Evolutionary conservation across 1,140 invertebrate species (phyloP).

Genomic region (Bombus impatiens): DNA sequence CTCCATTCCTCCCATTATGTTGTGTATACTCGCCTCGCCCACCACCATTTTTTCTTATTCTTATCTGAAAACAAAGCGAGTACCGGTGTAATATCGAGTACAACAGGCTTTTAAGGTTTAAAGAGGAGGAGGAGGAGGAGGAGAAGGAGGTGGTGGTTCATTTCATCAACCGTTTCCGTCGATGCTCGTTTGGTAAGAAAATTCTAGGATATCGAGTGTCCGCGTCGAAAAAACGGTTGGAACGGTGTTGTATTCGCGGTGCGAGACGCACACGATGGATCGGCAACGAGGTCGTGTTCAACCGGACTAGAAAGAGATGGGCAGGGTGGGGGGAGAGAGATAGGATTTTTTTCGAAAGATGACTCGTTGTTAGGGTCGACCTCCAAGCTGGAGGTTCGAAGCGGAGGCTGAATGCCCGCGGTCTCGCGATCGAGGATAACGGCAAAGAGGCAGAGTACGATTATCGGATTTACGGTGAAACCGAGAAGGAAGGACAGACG

Average conservation of each 20-base stretch:
- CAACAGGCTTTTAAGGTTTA: not conserved
- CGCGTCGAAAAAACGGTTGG: not conserved
- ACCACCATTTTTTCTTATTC: conserved; percentile 87
- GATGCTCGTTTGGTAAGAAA: not conserved
- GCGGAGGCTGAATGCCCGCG: conserved; percentile 23
- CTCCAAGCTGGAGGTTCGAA: conserved; percentile 15
- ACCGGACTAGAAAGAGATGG: not conserved
- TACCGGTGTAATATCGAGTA: no score
- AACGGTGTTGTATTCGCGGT: not conserved
- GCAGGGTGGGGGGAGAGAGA: not conserved
- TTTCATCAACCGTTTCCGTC: no score
- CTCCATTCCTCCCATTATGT: conserved; percentile 93
- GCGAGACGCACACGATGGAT: not conserved
- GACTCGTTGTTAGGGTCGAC: not conserved
- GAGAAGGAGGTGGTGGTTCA: no score
- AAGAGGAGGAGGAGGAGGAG: no score
- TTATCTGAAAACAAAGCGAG: conserved; percentile 62
- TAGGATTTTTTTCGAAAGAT: not conserved
- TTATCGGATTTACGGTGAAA: conserved; percentile 5
- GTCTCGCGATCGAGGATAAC: conserved; percentile 54
- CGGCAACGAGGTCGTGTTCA: not conserved
- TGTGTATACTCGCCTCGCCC: conserved; percentile 88
- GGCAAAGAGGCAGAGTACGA: conserved; percentile 28
- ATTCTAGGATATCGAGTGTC: not conserved
- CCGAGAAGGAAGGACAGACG: conserved; percentile 56